Base-by-base conservation (phyloP, 1,140 invertebrate genomes). In the Diplogasteroides magnus region DNA sequence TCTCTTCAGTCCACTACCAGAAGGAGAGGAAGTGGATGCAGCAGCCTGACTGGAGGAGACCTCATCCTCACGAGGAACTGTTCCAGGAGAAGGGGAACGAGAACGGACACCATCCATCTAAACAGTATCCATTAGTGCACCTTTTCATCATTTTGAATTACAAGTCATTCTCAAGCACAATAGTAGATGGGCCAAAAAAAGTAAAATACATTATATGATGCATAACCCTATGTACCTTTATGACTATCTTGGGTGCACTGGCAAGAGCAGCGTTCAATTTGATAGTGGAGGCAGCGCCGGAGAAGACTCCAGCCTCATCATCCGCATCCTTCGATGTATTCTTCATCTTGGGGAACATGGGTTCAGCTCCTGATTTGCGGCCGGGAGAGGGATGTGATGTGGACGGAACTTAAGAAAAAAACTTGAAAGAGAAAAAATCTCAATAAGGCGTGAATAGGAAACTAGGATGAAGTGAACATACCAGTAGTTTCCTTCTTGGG, bases 261-360 rank as follows among this genome's bases (percentile, higher is more conserved):
- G 57, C 57, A 25, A 57, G 61, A 31, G 68, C n/a, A n/a, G n/a
- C 66, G n/a, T 60, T 56, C 32, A 64, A 67, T 15, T 58, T 32
- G 56, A 48, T 71, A 27, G 64, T 23, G 3, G 79, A 59, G 26
- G 63, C 32, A 13, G 64, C 37, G n/a, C 57, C 61, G 15, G 72
- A 60, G 1, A 64, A 64, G 0, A 69, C 78, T 11, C 77, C 68
- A 26, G 64, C 75, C 56, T 79, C 77, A 1, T 79, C 77, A 6
- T 79, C 77, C 25, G 29, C 23, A 3, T 58, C 29, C 69, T 27
- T 28, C n/a, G 58, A 19, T 15, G 25, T 37, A 25, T 71, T 61
- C 14, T 37, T 65, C 31, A 78, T 14, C 1, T 80, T 82, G 3
- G 80, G 77, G 48, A 77, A 78, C 37, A 77, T 69, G n/a, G 77